Base-by-base conservation (phyloP, 2,797 vertebrate genomes). In the Sparus aurata region DNA sequence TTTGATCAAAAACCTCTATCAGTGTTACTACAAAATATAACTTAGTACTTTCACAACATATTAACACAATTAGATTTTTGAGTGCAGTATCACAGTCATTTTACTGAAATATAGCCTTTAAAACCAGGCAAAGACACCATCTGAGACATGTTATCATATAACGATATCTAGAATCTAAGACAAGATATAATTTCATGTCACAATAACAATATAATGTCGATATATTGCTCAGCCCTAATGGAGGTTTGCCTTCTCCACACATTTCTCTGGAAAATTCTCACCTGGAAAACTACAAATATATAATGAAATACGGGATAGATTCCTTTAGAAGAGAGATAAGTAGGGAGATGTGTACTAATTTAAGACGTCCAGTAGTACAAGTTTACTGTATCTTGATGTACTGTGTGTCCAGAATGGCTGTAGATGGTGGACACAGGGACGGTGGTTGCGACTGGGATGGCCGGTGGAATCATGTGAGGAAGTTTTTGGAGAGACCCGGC, bases 401-500 rank as follows among this genome's bases (percentile, higher is more conserved):
- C 95, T 94, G 94, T 95, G 92, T 96, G 84, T 96, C 91, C 95
- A 99, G 98, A 97, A 99, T 99, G 98, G 98, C 98, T 95, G 97
- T 98, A 94, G 98, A 99, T 96, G 96, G 96, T 88, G 96, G 95
- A 96, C 97, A 96, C 96, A 94, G 94, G 95, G 96, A 96, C 87
- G 92, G 92, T 93, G 84, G 84, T 50, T 96, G 95, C 95, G 96
- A 98, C 94, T 99, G 98, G 98, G 97, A 98, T 82, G 97, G 97
- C 92, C 96, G 98, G 90, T 99, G 98, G 98, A 98, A 97, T 96
- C 98, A 99, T 90, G 97, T 99, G 87, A 98, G 92, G 96, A 99
- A 98, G 94, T 99, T 99, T 95, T 95, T 99, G 92, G 97, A 99
- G 95, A 95, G 98, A 95, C 96, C 98, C 41, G 98, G 98, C 89